Evolutionary conservation across 2,797 vertebrate species (phyloP).

Genomic region (Ambastaia sidthimunki): DNA sequence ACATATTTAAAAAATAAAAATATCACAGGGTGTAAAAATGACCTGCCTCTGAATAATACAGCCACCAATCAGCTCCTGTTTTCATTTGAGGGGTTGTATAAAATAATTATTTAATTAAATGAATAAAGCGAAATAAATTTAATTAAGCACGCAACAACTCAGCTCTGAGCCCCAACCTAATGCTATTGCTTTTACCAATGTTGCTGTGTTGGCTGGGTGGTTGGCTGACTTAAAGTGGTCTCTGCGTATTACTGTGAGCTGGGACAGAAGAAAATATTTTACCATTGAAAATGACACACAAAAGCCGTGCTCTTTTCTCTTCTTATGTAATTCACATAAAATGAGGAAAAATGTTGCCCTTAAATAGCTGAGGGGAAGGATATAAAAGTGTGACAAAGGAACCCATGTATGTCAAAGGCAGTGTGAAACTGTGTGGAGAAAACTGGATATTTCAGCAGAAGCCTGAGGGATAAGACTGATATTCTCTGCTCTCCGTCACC

Average conservation of each 20-base stretch:
- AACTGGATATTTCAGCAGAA: slow-evolving; percentile 26
- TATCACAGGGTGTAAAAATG: not conserved
- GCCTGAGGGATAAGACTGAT: slow-evolving; percentile 23
- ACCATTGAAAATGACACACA: not conserved
- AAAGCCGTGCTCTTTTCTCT: not conserved
- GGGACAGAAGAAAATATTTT: not conserved
- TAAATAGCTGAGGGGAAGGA: slow-evolving; percentile 3
- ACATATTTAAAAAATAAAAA: not conserved
- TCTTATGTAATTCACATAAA: not conserved
- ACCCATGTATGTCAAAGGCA: not conserved
- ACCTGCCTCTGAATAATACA: not conserved
- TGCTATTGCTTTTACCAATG: not conserved
- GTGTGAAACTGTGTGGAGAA: slow-evolving; percentile 10
- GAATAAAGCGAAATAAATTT: not conserved
- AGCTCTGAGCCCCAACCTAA: not conserved
- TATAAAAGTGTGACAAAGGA: not conserved
- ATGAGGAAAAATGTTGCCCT: not conserved
- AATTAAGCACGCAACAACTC: not conserved
- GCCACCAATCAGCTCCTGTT: not conserved
- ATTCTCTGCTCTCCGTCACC: slow-evolving; percentile 45
- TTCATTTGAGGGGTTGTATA: not conserved
- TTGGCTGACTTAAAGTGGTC: not conserved
- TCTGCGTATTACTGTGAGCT: not conserved
- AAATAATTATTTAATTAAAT: not conserved
- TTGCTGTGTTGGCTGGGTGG: not conserved